Evolutionary conservation across 2,888 invertebrate genomes (phyloP).

Genomic region (Rotaria macrura): DNA sequence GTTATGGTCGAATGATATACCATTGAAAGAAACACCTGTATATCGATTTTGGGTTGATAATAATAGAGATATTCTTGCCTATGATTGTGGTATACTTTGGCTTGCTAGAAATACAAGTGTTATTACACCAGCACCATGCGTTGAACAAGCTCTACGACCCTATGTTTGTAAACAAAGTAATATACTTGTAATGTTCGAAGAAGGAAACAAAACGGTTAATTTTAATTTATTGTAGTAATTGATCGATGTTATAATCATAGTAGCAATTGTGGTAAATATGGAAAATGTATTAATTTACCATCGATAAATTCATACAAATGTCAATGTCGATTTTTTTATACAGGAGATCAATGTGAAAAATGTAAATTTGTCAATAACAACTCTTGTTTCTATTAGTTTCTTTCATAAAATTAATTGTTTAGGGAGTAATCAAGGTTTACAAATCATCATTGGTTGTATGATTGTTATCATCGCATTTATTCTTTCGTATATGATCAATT

Average conservation of each 20-base stretch:
- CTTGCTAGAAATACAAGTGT: neutral
- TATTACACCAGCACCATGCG: neutral
- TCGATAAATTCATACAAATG: conserved; percentile 23
- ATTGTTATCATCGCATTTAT: neutral
- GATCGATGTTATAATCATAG: conserved; percentile 30
- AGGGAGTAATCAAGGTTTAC: conserved; percentile 18
- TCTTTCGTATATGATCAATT: neutral
- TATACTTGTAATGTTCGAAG: neutral
- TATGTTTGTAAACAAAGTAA: conserved; percentile 33
- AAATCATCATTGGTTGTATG: neutral
- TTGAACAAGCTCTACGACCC: neutral
- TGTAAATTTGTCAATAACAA: neutral
- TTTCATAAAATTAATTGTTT: neutral
- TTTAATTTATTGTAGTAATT: neutral
- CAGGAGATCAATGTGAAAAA: conserved; percentile 33
- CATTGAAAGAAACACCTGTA: neutral
- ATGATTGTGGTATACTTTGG: neutral
- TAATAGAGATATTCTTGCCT: neutral
- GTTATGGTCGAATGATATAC: neutral
- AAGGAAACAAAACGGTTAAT: neutral
- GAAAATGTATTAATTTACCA: conserved; percentile 28
- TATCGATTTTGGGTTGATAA: conserved; percentile 7
- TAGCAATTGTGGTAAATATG: conserved; percentile 27
- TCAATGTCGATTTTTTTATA: conserved; percentile 30
- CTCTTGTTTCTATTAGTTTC: neutral